phyloP scores from a whole-genome alignment of 1,140 invertebrate species.

The Anagrus nilaparvatae region DNA sequence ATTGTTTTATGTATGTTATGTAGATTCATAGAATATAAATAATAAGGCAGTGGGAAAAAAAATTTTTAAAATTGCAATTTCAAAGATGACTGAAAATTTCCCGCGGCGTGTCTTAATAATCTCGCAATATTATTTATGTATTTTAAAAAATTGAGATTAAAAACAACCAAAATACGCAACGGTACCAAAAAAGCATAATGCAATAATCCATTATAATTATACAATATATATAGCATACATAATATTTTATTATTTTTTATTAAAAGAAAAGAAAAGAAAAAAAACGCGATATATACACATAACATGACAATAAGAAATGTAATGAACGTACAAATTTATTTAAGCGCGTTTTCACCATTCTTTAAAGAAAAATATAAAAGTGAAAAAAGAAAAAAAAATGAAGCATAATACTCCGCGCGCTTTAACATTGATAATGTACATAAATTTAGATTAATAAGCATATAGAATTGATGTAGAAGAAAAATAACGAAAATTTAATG shows the following conservation, averaged over 20 bases:
- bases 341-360: constrained; percentile 8
- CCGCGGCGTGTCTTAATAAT: too few species aligned
- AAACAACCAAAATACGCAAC: constrained; percentile 35
- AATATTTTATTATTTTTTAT: constrained; percentile 45
- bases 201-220: constrained; percentile 43
- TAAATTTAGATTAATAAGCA: too few species aligned
- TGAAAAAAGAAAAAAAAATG: constrained; percentile 11
- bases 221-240: constrained; percentile 41
- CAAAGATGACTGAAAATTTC: too few species aligned
- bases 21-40: too few species aligned
- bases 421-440: too few species aligned
- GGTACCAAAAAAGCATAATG: constrained; percentile 46
- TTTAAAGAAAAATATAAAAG: constrained; percentile 10
- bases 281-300: constrained; percentile 37
- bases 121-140: too few species aligned
- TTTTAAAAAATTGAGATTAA: constrained; percentile 12
- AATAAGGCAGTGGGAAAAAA: too few species aligned
- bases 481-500: too few species aligned
- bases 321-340: constrained; percentile 47
- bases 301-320: constrained; percentile 41
- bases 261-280: too few species aligned
- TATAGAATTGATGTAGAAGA: too few species aligned
- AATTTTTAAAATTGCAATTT: too few species aligned
- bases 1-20: too few species aligned
- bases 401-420: constrained; percentile 5